A percentile compares a stretch with the other conserved stretches of the same genome.
Conservation (phyloP, 64 coral and sea anemone species). For the Anthopleura sola region DNA sequence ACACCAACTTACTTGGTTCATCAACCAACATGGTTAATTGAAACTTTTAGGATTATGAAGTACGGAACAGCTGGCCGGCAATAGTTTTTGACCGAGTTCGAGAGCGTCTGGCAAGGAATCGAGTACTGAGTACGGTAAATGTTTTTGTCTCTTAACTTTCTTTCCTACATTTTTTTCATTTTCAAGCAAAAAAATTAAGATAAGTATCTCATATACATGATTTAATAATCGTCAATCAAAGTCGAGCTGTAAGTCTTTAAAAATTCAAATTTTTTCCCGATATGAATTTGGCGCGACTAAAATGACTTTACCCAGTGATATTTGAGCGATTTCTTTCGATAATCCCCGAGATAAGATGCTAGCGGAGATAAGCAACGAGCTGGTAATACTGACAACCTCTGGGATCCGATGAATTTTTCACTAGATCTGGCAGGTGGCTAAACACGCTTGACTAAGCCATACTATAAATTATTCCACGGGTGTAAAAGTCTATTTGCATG, state of each 20-base stretch:
- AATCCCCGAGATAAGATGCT: not conserved
- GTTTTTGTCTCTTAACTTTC: not conserved
- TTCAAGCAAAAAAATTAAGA: not conserved
- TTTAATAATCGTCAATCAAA: not conserved
- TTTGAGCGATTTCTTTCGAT: not conserved
- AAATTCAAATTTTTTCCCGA: not conserved
- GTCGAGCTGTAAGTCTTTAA: not conserved
- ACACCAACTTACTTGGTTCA: not conserved
- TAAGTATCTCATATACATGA: not conserved
- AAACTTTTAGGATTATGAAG: not conserved
- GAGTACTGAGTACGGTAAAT: not conserved
- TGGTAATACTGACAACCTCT: not conserved
- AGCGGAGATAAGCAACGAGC: not conserved
- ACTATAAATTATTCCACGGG: constrained; percentile 22
- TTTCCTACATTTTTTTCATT: not conserved
- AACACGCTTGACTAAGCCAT: constrained; percentile 14
- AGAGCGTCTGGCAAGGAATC: not conserved
- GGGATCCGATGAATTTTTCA: not conserved
- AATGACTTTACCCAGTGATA: not conserved
- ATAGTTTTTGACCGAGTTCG: no score
- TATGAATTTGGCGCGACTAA: not conserved
- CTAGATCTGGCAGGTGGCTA: constrained; percentile 3
- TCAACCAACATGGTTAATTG: not conserved
- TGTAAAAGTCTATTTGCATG: constrained; percentile 25
- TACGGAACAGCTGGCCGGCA: not conserved